Evolutionary conservation across 2,888 invertebrate species (phyloP).

Genomic region (Callyntrura guangdongensis): DNA sequence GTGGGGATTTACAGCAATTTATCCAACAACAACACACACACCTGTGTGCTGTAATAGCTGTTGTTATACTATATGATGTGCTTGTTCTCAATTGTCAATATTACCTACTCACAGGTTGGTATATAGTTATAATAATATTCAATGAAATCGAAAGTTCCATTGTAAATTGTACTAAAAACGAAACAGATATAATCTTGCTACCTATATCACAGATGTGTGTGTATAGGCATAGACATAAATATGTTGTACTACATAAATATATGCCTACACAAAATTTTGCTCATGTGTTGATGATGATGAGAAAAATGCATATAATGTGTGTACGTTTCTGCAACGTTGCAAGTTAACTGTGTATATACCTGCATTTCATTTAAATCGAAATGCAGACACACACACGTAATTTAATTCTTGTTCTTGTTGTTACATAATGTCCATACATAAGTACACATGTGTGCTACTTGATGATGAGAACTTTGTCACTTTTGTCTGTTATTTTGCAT

Average conservation of each 20-base stretch:
- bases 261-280: neutral
- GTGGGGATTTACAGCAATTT: neutral
- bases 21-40: neutral
- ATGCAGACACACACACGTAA: neutral
- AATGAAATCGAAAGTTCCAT: slow-evolving; percentile 37
- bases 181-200: neutral
- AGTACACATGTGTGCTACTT: neutral
- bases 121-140: neutral
- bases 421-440: neutral
- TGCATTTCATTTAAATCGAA: no score
- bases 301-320: neutral
- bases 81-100: neutral
- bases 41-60: neutral
- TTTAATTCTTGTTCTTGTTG: neutral
- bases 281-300: neutral
- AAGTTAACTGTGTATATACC: no score
- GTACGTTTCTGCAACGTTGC: no score
- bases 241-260: neutral
- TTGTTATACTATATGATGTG: neutral
- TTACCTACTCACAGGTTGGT: neutral
- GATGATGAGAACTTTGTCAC: no score
- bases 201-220: neutral
- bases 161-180: slow-evolving; percentile 10
- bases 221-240: neutral
- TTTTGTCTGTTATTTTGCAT: no score